Base-by-base conservation (phyloP, 2,888 invertebrate genomes). In the Boloria selene region DNA sequence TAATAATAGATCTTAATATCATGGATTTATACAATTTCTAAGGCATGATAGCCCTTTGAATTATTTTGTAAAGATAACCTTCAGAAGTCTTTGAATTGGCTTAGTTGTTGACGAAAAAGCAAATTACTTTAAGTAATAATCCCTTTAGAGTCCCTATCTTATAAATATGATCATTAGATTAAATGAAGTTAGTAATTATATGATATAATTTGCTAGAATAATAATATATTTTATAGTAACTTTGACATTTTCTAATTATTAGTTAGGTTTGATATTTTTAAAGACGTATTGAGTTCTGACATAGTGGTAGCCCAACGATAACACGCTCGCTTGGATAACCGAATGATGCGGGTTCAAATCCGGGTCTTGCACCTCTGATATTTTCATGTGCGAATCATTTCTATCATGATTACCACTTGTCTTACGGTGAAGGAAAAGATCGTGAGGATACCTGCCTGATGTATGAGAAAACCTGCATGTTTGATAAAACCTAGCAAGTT, bases 51-150 rank as follows among this genome's bases (percentile, higher is more conserved):
- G 3, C 13, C 22, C 31, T 51, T 14, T 42, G 17, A 60, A 14
- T n/a, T 22, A 50, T 31, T 38, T 16, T 51, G 38, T 18, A 50
- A 13, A 54, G 60, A 54, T 54, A 52, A 60, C 60, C 60, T 65
- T 60, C 31, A 18, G 16, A 60, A 38, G 60, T 54, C 65, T 54
- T 65, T 60, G 53, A 54, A 59, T 65, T 49, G 60, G 49, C 49
- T 60, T 65, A 52, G 52, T 53, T 59, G n/a, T 65, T 65, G 49
- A 65, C 47, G 59, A 53, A 47, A 65, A 54, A 17, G 38, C 45
- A 60, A 65, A 54, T 54, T 54, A 14, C 16, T 60, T 60, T 49
- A 60, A 65, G 60, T 65, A 60, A 65, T 60, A 54, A 42, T 60
- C 38, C 50, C 55, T 44, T 64, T 52, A 38, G 31, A 58, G 38